A percentile compares a stretch with the other conserved stretches of the same genome.
Conservation (phyloP, 1,140 invertebrate species). For the Drosophila pseudoobscura region DNA sequence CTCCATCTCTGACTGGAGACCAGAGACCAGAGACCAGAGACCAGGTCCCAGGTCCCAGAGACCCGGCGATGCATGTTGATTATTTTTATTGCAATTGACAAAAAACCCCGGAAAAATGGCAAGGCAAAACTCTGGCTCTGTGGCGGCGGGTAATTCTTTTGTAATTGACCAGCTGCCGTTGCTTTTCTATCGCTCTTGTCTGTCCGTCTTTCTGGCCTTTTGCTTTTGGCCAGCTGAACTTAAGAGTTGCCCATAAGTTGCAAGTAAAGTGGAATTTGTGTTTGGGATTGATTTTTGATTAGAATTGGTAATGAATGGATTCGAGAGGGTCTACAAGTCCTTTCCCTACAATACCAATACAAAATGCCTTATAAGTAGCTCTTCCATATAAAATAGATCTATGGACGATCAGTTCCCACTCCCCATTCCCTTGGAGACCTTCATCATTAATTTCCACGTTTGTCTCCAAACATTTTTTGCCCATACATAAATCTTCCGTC, state of each 20-base stretch:
- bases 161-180: constrained; percentile 43
- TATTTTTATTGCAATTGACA: constrained; percentile 57
- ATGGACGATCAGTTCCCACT: constrained; percentile 2
- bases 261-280: not conserved
- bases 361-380: too few relatives aligned
- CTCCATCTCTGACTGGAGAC: constrained; percentile 16
- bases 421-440: not conserved
- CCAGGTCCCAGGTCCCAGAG: not conserved
- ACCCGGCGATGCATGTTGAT: constrained; percentile 38
- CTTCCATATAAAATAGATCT: too few relatives aligned
- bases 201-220: not conserved
- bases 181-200: constrained; percentile 5
- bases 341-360: too few relatives aligned
- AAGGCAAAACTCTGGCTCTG: constrained; percentile 25
- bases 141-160: constrained; percentile 36
- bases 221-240: not conserved
- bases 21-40: not conserved
- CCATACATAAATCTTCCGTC: constrained; percentile 45
- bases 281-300: not conserved
- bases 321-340: too few relatives aligned
- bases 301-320: not conserved
- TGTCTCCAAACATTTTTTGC: constrained; percentile 30
- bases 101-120: constrained; percentile 34
- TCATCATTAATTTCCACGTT: constrained; percentile 9
- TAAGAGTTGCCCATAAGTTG: constrained; percentile 1